Evolutionary conservation across 2,113 vertebrate genomes (phyloP).

Genomic region (Hippoglossus stenolepis): DNA sequence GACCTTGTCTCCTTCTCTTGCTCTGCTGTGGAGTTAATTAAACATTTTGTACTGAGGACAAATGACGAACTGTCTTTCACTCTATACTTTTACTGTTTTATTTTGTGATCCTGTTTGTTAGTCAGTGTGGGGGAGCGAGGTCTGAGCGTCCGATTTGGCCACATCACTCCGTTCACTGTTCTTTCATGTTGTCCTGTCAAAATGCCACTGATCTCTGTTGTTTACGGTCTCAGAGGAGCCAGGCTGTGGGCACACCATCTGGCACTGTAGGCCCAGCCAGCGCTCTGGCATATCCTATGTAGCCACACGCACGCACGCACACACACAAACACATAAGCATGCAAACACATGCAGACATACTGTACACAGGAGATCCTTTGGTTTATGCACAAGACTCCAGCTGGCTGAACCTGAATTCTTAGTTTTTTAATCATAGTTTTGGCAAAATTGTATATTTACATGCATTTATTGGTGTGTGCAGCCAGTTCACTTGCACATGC

Average conservation of each 20-base stretch:
- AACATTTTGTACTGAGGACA: slow-evolving; percentile 1
- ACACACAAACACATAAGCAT: slow-evolving; percentile 1
- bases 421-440: slow-evolving; percentile 13
- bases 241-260: slow-evolving; percentile 68
- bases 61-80: background rate
- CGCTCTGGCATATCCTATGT: slow-evolving; percentile 40
- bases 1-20: background rate
- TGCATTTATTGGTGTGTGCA: slow-evolving; percentile 10
- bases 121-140: slow-evolving; percentile 18
- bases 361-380: slow-evolving; percentile 23
- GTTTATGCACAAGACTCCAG: slow-evolving; percentile 15
- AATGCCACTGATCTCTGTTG: slow-evolving; percentile 59
- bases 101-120: slow-evolving; percentile 24
- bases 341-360: slow-evolving; percentile 18
- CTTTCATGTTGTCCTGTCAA: slow-evolving; percentile 56
- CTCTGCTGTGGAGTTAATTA: slow-evolving; percentile 2
- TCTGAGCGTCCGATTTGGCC: slow-evolving; percentile 30
- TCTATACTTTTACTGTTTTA: background rate
- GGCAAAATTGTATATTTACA: slow-evolving; percentile 23
- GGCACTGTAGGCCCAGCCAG: slow-evolving; percentile 60
- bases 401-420: slow-evolving; percentile 23
- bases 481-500: background rate
- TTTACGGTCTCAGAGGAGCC: slow-evolving; percentile 60
- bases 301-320: slow-evolving; percentile 13
- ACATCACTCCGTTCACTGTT: slow-evolving; percentile 26